Evolutionary conservation across 2,113 vertebrate species (phyloP), one percentile per base, ranked within the genome.

Genomic region (Prinia subflava): DNA sequence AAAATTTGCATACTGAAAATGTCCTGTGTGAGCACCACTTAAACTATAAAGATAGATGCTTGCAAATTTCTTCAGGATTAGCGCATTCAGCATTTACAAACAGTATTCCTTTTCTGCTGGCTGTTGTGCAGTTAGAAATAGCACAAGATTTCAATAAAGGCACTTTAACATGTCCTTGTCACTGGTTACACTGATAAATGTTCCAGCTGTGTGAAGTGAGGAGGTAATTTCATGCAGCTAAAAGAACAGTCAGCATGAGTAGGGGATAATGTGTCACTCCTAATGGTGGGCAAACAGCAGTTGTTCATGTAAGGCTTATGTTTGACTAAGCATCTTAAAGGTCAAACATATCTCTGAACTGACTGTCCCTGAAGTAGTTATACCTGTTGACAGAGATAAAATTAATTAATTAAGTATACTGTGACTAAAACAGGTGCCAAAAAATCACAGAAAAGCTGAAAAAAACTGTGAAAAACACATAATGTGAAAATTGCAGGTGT

Each of bases 191-290:
- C 74, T 78, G 73, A 28, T 80, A 63, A 89, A 59, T 55, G 75
- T 77, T 89, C 78, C 82, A 93, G 82, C 62, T 94, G 87, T 62
- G 63, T 73, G 82, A 90, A 94, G 70, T 23, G 59, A 90, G 55
- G 78, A 85, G 47, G 70, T 55, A 83, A 90, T 94, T 95, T 90
- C 59, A 83, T 67, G 87, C 59, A 83, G 75, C 52, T 76, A 39
- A 41, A 85, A 94, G 68, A 94, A 87, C 30, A 83, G 67, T 88
- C 84, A 85, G 63, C 33, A 19, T 57, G 75, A 87, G 5, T 3
- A 69, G 78, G 59, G 57, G 74, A 55, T 73, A 86, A 80, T 25
- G 23, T 77, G 82, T 73, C 39, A 44, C 47, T 83, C 23, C 44
- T 91, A 86, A 83, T 49, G 39, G 50, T 74, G 70, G 63, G 63